Evolutionary conservation across 2,113 vertebrate species (phyloP), one percentile per base, ranked within the genome.

Genomic region (Cyphomyrus plagiostoma): DNA sequence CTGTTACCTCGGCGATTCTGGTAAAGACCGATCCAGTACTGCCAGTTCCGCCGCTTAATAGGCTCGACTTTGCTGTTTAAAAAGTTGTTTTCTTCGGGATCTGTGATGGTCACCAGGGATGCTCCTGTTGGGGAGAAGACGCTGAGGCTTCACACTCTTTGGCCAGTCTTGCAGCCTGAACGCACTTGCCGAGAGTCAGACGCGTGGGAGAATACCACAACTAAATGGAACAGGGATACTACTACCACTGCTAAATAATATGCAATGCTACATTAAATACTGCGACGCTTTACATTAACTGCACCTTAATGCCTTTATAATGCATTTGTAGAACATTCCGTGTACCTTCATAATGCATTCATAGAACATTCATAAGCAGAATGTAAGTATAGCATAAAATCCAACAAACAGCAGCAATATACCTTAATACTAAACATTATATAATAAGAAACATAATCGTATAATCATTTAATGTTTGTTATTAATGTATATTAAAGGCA

Each of bases 11-110:
- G 95, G 23, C 97, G 94, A 90, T 96, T 98, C 93, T 96, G 97
- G 88, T 95, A 97, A 90, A 99, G 93, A 91, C 98, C 98, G 87
- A 97, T 96, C 98, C 98, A 99, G 95, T 98, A 98, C 1, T 92
- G 92, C 90, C 93, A 92, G n/a, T 93, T 86, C 89, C 94, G 94
- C 8, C 96, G 96, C 85, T 97, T 95, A 87, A 99, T 93, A 35
- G 96, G 90, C 86, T 98, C 97, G 21, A 95, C 85, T 26, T 92
- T 94, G 11, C 96, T 92, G 0, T 95, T 90, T 86, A 99, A 93
- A 93, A 99, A 99, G 26, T 0, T 89, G 5, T 92, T 92, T 94
- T 99, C 98, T 74, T 90, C 88, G n/a, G 94, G 92, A 92, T 96
- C 97, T 93, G 96, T 94, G 19, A 99, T 91, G 0, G 96, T 98